Evolutionary conservation across 2,113 vertebrate genomes (phyloP).

Genomic region (Laticauda colubrina): DNA sequence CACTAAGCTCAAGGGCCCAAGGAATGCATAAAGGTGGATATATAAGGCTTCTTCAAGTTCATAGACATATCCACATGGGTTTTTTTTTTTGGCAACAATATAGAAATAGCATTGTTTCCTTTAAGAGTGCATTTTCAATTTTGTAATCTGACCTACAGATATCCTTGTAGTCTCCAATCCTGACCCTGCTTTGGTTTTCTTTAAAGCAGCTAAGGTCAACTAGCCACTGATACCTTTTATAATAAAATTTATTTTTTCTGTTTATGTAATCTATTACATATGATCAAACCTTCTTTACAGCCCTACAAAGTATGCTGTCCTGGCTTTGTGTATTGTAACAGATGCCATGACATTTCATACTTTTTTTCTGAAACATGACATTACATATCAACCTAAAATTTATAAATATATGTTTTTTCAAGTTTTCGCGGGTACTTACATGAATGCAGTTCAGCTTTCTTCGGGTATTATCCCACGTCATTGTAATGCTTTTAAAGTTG

Average conservation of each 20-base stretch:
- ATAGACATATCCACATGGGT: neutral
- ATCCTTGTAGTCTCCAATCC: neutral
- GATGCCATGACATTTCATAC: neutral
- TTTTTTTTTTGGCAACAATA: neutral
- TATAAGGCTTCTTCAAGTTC: neutral
- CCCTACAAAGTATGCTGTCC: neutral
- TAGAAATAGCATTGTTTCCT: neutral
- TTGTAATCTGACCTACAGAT: neutral
- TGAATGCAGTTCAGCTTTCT: too few species aligned
- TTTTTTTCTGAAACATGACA: neutral
- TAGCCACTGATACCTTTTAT: neutral
- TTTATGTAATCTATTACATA: neutral
- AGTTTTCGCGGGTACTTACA: too few species aligned
- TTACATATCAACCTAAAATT: too few species aligned
- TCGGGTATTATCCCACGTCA: too few species aligned
- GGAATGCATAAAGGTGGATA: neutral
- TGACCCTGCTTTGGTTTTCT: neutral
- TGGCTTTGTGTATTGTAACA: neutral
- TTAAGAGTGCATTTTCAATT: neutral
- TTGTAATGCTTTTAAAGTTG: too few species aligned
- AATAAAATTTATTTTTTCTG: neutral
- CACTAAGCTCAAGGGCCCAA: neutral
- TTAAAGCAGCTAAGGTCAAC: neutral
- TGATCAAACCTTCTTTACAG: neutral
- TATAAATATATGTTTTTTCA: too few species aligned